phyloP scores from a whole-genome alignment of 1,140 invertebrate species.

The Drosophila eugracilis region DNA sequence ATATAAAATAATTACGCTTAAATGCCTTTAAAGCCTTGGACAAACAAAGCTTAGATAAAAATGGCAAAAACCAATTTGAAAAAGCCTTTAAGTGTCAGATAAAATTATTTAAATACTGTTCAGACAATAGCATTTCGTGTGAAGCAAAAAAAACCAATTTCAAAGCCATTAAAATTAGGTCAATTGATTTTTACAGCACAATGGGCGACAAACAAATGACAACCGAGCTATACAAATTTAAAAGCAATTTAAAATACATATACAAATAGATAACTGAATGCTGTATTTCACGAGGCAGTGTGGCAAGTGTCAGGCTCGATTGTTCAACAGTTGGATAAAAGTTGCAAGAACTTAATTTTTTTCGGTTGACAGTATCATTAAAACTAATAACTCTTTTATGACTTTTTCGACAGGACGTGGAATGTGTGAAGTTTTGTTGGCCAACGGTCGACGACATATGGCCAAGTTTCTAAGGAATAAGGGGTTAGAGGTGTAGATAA shows the following conservation, averaged over 20 bases:
- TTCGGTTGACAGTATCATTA: conserved; percentile 35
- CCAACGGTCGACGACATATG: conserved; percentile 36
- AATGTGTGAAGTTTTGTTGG: conserved; percentile 40
- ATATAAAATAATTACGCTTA: conserved; percentile 3
- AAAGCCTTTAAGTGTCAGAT: conserved; percentile 26
- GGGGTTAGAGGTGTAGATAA: conserved; percentile 21
- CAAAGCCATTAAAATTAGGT: conserved; percentile 38
- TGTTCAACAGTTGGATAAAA: conserved; percentile 35
- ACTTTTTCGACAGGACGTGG: conserved; percentile 22
- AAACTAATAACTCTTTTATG: conserved; percentile 71
- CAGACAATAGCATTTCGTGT: conserved; percentile 18
- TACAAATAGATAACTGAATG: background rate
- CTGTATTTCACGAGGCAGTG: background rate
- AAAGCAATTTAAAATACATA: conserved; percentile 23
- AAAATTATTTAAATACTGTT: conserved; percentile 43
- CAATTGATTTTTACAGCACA: conserved; percentile 50
- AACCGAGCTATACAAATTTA: conserved; percentile 10
- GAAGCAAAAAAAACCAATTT: conserved; percentile 20
- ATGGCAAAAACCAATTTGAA: conserved; percentile 5
- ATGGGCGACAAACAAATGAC: conserved; percentile 29
- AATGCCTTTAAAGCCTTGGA: conserved; percentile 10
- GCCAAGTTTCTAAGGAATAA: conserved; percentile 17
- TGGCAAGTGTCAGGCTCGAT: background rate
- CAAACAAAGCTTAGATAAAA: conserved; percentile 9
- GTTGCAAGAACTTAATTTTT: conserved; percentile 22